These are phyloP conservation scores for Tetramorium simillimum DNA, from an alignment of 1,140 invertebrate species.

Conservation along the genomic window DNA sequence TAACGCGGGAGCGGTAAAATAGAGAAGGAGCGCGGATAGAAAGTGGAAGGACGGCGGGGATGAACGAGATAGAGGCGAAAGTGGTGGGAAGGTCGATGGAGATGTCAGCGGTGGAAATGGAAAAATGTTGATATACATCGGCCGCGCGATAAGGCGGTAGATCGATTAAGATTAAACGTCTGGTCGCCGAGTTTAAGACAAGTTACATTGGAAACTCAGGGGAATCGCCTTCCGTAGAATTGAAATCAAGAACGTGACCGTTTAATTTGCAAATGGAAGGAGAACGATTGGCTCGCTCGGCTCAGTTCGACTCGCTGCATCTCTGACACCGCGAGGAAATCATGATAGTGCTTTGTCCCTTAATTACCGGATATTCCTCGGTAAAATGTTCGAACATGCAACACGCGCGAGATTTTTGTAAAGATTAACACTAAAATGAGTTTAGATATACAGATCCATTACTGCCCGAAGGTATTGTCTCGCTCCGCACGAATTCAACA, in stretches of 20 bases:
- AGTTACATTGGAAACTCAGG: conserved; percentile 67
- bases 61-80: conserved; percentile 25
- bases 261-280: conserved; percentile 77
- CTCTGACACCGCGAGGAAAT: not conserved
- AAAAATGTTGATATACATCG: conserved; percentile 64
- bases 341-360: conserved; percentile 4
- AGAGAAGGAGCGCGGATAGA: conserved; percentile 29
- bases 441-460: not conserved
- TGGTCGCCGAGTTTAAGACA: conserved; percentile 73
- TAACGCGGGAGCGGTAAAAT: conserved; percentile 18
- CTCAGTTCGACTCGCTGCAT: not conserved
- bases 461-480: not conserved
- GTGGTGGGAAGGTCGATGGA: conserved; percentile 42
- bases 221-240: conserved; percentile 70
- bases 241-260: conserved; percentile 72
- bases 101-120: conserved; percentile 43
- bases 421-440: not conserved
- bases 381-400: not conserved
- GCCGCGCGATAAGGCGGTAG: conserved; percentile 59
- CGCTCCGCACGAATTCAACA: not conserved
- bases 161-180: conserved; percentile 79
- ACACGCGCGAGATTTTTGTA: not conserved
- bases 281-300: conserved; percentile 34
- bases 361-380: conserved; percentile 37
- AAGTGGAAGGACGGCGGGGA: conserved; percentile 8